phyloP scores from a whole-genome alignment of 2,888 invertebrate species.

The Acholoe squamosa region DNA sequence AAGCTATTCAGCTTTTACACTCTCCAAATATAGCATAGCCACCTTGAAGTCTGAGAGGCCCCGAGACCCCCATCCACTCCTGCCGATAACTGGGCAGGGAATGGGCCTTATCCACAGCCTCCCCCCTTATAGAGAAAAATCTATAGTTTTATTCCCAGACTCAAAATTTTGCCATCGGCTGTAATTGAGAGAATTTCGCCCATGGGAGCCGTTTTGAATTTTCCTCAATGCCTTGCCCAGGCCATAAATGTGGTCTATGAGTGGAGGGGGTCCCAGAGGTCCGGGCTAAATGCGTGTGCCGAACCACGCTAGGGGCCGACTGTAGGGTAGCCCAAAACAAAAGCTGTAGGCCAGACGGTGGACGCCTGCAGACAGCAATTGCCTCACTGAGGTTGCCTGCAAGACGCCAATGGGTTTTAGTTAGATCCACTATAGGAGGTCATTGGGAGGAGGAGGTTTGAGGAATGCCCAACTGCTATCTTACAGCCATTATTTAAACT shows the following conservation, averaged over 20 bases:
- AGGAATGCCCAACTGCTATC: not conserved
- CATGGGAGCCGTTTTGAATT: slow-evolving; percentile 62
- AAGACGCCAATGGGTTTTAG: not conserved
- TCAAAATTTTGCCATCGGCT: slow-evolving; percentile 60
- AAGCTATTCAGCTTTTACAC: slow-evolving; percentile 45
- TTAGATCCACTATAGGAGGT: not conserved
- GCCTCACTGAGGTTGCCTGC: slow-evolving; percentile 8
- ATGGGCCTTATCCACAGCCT: not conserved
- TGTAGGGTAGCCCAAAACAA: not conserved
- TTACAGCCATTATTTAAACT: no score
- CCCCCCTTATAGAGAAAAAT: slow-evolving; percentile 58
- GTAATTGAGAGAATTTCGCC: slow-evolving; percentile 66
- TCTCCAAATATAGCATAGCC: slow-evolving; percentile 57
- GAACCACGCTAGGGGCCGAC: not conserved
- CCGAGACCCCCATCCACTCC: slow-evolving; percentile 15
- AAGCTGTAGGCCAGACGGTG: slow-evolving; percentile 25
- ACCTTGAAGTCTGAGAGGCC: not conserved
- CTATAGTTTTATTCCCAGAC: slow-evolving; percentile 63
- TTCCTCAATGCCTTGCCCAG: slow-evolving; percentile 52
- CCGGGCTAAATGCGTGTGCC: slow-evolving; percentile 24
- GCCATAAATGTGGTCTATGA: slow-evolving; percentile 61
- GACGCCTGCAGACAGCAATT: not conserved
- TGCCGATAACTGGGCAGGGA: not conserved
- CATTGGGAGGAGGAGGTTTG: not conserved
- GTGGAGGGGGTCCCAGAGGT: slow-evolving; percentile 25